Percentiles rank a stretch among this genome's conserved stretches.
These are phyloP conservation scores for Chaunax sp. DNA, from an alignment of 2,797 vertebrate species.

Conservation along the genomic window DNA sequence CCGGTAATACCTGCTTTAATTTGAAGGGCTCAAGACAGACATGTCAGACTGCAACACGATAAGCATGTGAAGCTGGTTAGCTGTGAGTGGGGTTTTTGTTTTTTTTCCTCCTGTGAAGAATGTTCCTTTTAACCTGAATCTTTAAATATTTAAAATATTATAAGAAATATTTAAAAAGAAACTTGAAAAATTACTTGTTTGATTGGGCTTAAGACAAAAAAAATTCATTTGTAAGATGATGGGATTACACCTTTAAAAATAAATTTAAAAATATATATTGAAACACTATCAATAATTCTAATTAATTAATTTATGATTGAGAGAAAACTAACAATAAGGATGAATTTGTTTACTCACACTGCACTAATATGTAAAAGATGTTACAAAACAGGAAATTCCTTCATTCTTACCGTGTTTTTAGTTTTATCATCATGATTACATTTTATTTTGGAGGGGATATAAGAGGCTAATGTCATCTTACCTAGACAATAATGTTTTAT, in stretches of 20 bases:
- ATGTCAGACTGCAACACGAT: slow-evolving; percentile 14
- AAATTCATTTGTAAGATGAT: not conserved
- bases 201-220: not conserved
- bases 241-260: not conserved
- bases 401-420: slow-evolving; percentile 1
- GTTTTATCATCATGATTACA: slow-evolving; percentile 3
- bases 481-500: not conserved
- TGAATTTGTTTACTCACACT: slow-evolving; percentile 1
- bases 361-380: not conserved
- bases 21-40: slow-evolving; percentile 54
- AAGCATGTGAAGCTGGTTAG: slow-evolving; percentile 18
- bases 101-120: slow-evolving; percentile 8
- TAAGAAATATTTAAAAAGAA: not conserved
- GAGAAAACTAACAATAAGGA: not conserved
- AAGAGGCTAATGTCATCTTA: slow-evolving; percentile 1
- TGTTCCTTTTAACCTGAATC: not conserved
- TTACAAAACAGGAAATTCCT: not conserved
- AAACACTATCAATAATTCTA: slow-evolving; percentile 7
- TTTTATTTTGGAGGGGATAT: slow-evolving; percentile 11
- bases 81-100: slow-evolving; percentile 4
- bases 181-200: not conserved
- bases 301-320: not conserved
- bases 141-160: not conserved
- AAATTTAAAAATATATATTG: not conserved
- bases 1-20: slow-evolving; percentile 59